Conservation (phyloP, 2,888 invertebrate genomes). For the Lydus trimaculatus region DNA sequence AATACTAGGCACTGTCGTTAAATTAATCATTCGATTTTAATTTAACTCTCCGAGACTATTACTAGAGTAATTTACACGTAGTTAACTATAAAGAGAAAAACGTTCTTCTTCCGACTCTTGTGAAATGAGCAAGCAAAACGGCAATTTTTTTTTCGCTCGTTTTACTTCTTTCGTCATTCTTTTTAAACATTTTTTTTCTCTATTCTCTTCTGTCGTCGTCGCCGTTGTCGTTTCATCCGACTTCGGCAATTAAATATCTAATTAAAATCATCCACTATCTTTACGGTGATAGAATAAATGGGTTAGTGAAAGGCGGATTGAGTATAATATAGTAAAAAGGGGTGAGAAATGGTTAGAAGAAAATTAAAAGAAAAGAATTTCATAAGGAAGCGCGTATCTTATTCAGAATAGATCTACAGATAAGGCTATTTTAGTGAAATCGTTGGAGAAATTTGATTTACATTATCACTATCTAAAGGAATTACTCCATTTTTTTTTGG, state of each 20-base stretch:
- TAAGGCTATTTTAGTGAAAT: too few relatives aligned
- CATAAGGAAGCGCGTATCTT: not conserved
- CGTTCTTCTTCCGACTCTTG: constrained; percentile 39
- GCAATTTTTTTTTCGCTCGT: constrained; percentile 46
- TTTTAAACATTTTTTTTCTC: not conserved
- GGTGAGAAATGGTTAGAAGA: not conserved
- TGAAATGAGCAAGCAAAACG: constrained; percentile 50
- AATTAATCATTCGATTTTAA: constrained; percentile 60
- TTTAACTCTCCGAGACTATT: constrained; percentile 52
- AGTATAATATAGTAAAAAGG: not conserved
- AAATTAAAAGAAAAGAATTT: not conserved
- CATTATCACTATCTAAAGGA: too few relatives aligned
- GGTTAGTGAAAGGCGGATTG: not conserved
- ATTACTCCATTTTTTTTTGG: too few relatives aligned
- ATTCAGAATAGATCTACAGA: not conserved
- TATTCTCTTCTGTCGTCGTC: not conserved
- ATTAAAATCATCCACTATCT: constrained; percentile 55
- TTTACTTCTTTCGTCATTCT: not conserved
- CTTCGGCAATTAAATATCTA: constrained; percentile 56
- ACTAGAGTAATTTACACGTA: constrained; percentile 57
- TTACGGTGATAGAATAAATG: constrained; percentile 29
- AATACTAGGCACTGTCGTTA: constrained; percentile 44
- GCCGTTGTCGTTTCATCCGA: constrained; percentile 17
- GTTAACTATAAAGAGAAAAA: constrained; percentile 49
- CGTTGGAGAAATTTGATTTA: too few relatives aligned